These are phyloP conservation scores for Ennomos erosarius DNA, from an alignment of 2,888 invertebrate genomes.

Conservation along the genomic window DNA sequence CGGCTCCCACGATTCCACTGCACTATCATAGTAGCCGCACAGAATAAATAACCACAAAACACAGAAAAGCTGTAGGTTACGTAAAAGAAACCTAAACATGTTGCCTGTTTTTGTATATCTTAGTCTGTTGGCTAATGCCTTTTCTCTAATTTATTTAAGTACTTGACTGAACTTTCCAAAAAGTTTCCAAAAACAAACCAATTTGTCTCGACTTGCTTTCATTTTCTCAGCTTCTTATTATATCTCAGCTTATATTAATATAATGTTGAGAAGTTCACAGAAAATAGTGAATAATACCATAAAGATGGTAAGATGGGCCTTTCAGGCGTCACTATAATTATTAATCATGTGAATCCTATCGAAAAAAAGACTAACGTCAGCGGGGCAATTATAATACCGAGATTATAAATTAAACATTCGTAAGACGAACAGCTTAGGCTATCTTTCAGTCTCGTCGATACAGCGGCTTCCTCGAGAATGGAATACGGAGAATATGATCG, in stretches of 20 bases:
- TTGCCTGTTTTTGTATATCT: constrained; percentile 1
- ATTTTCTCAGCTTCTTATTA: too few species aligned
- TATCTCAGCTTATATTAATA: too few species aligned
- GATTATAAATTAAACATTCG: constrained; percentile 41
- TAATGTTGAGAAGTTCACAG: constrained; percentile 15
- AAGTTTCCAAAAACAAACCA: constrained; percentile 11
- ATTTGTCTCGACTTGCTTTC: too few species aligned
- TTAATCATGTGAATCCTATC: constrained; percentile 20
- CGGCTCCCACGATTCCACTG: constrained; percentile 50
- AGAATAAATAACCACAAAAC: neutral
- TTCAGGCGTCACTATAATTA: constrained; percentile 11
- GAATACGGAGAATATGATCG: constrained; percentile 44
- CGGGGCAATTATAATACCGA: constrained; percentile 33
- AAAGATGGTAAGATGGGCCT: constrained; percentile 32
- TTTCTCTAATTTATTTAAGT: constrained; percentile 8
- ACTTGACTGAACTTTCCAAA: constrained; percentile 9
- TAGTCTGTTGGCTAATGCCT: neutral
- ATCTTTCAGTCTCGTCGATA: constrained; percentile 46
- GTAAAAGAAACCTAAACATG: constrained; percentile 1
- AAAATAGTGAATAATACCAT: constrained; percentile 4
- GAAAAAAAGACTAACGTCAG: constrained; percentile 24
- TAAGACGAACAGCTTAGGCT: constrained; percentile 39
- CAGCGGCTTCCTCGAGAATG: constrained; percentile 41
- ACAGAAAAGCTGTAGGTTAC: too few species aligned
- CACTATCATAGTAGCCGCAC: constrained; percentile 62